Base-by-base conservation (phyloP, 2,888 invertebrate genomes). In the Tineola bisselliella region DNA sequence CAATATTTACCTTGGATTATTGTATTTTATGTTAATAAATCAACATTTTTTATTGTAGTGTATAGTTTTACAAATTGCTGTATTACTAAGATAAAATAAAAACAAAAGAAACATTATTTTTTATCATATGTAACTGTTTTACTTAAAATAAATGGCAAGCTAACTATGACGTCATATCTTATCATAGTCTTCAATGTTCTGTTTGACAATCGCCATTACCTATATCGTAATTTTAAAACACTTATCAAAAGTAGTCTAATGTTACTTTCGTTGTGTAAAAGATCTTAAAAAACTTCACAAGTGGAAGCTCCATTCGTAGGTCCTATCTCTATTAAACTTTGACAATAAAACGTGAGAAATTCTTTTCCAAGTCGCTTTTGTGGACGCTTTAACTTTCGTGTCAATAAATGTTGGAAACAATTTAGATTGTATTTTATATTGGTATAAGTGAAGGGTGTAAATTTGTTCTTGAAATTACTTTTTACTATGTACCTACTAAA, bases 301-400 rank as follows among this genome's bases (percentile, higher is more conserved):
- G 54, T 54, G n/a, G 54, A 25, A 25, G 75, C 69, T 71, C 70
- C 75, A 74, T 76, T 75, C 71, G 71, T 73, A 74, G 73, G 73
- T 74, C 70, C 69, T 67, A 67, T 73, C 72, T 76, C 75, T 76
- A 79, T 78, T 77, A 77, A 79, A 79, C 76, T 78, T 79, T 77
- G 68, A 75, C 76, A 76, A 79, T 79, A 75, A 77, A 76, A 73
- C 65, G 68, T 59, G 59, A 64, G 67, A 69, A 18, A 54, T 54
- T 54, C 25, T 54, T 25, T 54, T 54, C 54, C 48, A 48, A 48
- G 48, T 48, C 48, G 48, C 17, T 48, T 48, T 17, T 48, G 48
- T 17, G 48, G 48, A 48, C 17, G 43, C 43, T 43, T 43, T 43
- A 43, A 48, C 48, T 48, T 48, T 17, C 15, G 48, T 15, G 48